Conservation (phyloP, 2,113 vertebrate species). For the Diphyllodes magnificus region DNA sequence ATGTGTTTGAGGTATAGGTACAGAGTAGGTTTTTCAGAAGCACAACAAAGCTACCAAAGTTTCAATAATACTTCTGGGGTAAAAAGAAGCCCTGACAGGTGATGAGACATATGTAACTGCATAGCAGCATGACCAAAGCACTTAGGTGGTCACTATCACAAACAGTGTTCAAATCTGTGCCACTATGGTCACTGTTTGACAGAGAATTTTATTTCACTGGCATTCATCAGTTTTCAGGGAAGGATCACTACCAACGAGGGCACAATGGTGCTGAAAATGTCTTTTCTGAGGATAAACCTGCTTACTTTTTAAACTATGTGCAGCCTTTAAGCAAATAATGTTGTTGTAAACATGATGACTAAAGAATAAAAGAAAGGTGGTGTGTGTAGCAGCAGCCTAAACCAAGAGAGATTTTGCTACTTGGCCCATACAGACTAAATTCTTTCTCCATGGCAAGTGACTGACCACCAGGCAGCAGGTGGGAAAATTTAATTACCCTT, state of each 20-base stretch:
- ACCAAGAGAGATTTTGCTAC: not conserved
- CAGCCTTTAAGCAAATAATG: not conserved
- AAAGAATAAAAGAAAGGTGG: not conserved
- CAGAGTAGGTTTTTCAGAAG: not conserved
- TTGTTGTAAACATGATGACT: not conserved
- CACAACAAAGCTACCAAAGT: not conserved
- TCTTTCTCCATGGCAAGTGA: not conserved
- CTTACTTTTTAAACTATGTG: not conserved
- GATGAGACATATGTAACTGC: not conserved
- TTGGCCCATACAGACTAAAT: not conserved
- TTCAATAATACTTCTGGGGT: not conserved
- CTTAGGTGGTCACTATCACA: fast-evolving
- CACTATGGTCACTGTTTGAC: not conserved
- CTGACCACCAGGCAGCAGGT: not conserved
- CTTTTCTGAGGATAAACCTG: not conserved
- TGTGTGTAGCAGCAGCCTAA: not conserved
- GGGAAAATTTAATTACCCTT: not conserved
- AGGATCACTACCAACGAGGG: not conserved
- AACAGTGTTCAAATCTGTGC: not conserved
- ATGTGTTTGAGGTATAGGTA: not conserved
- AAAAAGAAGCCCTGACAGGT: not conserved
- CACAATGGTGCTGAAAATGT: not conserved
- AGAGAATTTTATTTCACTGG: not conserved
- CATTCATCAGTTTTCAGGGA: not conserved
- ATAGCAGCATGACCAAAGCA: not conserved